phyloP scores from a whole-genome alignment of 2,797 vertebrate genomes.

The Diplodus sargus region DNA sequence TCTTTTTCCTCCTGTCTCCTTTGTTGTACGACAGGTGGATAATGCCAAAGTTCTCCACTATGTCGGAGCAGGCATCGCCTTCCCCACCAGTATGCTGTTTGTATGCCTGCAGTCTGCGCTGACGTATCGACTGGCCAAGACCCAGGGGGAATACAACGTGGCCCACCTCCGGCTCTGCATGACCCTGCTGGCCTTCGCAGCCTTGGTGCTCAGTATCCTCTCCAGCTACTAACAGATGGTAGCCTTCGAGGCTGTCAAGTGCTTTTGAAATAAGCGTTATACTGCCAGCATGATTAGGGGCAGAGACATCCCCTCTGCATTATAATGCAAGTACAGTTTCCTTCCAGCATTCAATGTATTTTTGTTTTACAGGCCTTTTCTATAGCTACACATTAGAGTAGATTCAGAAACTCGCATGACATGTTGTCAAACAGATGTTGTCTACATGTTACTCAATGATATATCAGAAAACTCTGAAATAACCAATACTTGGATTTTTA shows the following conservation, averaged over 20 bases:
- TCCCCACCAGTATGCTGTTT: constrained; percentile 94
- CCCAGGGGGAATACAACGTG: constrained; percentile 87
- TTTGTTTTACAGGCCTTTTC: too few species aligned
- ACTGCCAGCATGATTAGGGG: constrained; percentile 18
- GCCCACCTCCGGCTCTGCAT: constrained; percentile 90
- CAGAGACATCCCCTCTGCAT: neutral
- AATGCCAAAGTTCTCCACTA: constrained; percentile 93
- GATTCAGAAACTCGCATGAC: neutral
- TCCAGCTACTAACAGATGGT: constrained; percentile 57
- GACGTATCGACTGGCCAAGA: constrained; percentile 92
- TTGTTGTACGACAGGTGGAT: constrained; percentile 85
- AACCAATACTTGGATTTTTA: too few species aligned
- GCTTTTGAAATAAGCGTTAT: neutral
- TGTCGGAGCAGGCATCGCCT: constrained; percentile 91
- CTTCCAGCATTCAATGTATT: neutral
- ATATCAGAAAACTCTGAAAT: too few species aligned
- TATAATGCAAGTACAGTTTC: neutral
- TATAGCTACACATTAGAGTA: neutral
- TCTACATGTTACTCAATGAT: neutral
- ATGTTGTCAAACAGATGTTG: neutral
- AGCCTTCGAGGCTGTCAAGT: constrained; percentile 20
- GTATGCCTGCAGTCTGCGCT: constrained; percentile 91
- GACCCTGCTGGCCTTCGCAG: constrained; percentile 87
- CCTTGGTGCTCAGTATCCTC: constrained; percentile 94
- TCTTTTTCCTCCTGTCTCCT: neutral